A percentile compares a stretch with the other conserved stretches of the same genome.
These are phyloP conservation scores for Melolontha melolontha DNA, from an alignment of 2,888 invertebrate genomes.

Conservation along the genomic window DNA sequence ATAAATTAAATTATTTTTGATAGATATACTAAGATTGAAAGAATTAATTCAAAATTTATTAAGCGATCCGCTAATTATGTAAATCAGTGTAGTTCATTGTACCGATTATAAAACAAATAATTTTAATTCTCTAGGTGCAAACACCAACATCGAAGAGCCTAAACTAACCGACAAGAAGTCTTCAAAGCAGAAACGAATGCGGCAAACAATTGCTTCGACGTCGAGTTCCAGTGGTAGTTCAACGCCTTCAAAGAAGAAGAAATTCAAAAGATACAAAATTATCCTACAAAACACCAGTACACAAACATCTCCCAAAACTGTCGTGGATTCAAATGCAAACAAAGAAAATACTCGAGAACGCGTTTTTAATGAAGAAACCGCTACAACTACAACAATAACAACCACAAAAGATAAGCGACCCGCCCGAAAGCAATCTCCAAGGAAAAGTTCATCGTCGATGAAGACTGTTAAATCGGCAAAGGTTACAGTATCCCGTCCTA, in stretches of 20 bases:
- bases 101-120: neutral
- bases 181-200: conserved; percentile 13
- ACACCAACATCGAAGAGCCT: neutral
- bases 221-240: conserved; percentile 35
- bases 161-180: neutral
- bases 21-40: too few species aligned
- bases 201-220: conserved; percentile 21
- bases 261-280: conserved; percentile 43
- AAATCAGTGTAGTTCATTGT: too few species aligned
- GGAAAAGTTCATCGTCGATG: conserved; percentile 2
- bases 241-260: conserved; percentile 27
- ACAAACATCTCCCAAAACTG: conserved; percentile 59
- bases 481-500: neutral
- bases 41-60: too few species aligned
- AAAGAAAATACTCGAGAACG: neutral
- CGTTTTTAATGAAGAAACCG: conserved; percentile 2
- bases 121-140: conserved; percentile 1
- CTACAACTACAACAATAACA: neutral
- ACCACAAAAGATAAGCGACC: neutral
- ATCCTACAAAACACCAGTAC: conserved; percentile 62
- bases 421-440: conserved; percentile 7
- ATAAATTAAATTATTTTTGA: too few species aligned
- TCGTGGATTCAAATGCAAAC: neutral
- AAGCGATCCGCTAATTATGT: too few species aligned
- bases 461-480: neutral